Conservation (phyloP, 2,113 vertebrate genomes). For the Gymnogyps californianus region DNA sequence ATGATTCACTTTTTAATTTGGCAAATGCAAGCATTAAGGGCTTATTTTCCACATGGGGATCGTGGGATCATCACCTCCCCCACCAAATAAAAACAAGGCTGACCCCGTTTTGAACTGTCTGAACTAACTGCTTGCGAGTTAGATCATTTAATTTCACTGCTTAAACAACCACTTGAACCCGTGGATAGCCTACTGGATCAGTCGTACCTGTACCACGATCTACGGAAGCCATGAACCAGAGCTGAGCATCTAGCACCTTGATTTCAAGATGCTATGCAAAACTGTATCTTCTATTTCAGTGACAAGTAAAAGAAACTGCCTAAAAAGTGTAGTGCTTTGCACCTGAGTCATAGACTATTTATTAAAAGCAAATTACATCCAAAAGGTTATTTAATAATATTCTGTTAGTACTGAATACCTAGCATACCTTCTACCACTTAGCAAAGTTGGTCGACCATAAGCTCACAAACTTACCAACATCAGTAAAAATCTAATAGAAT, state of each 20-base stretch:
- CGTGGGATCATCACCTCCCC: neutral
- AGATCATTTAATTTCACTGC: neutral
- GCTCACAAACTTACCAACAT: neutral
- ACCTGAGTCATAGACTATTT: accelerated
- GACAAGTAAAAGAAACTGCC: neutral
- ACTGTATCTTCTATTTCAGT: neutral
- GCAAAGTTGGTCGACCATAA: neutral
- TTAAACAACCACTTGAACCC: neutral
- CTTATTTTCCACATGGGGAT: neutral
- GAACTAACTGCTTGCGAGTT: neutral
- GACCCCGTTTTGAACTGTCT: neutral
- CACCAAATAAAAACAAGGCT: neutral
- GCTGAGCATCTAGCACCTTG: neutral
- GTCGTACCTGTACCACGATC: accelerated
- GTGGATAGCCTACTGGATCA: neutral
- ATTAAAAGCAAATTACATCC: neutral
- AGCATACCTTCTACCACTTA: neutral
- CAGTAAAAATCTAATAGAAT: neutral
- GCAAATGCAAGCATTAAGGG: neutral
- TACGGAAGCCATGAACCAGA: neutral
- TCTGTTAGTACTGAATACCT: neutral
- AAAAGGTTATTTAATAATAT: neutral
- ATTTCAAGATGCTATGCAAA: neutral
- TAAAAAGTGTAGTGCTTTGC: neutral
- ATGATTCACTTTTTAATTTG: neutral